Percentiles rank a stretch among this genome's conserved stretches.
Evolutionary conservation across 2,113 vertebrate genomes (phyloP).

Genomic region (Odocoileus virginianus): DNA sequence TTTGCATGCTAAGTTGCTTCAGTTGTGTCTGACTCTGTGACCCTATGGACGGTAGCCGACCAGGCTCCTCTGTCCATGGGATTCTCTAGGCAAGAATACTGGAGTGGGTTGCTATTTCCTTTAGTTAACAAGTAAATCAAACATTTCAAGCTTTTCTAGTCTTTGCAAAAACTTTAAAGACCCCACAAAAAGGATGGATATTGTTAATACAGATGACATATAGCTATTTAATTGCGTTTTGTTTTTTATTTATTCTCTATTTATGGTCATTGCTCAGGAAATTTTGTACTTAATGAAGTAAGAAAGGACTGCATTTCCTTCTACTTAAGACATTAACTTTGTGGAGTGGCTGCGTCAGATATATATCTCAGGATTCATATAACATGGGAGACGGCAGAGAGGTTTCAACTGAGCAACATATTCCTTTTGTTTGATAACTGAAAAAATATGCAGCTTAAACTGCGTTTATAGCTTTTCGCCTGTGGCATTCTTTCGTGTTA

Average conservation of each 20-base stretch:
- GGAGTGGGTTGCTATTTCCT: not conserved
- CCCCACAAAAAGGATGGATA: not conserved
- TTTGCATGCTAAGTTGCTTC: not conserved
- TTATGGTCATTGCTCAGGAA: slow-evolving; percentile 11
- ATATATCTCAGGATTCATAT: not conserved
- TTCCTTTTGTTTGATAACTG: slow-evolving; percentile 3
- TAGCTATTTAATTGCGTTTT: not conserved
- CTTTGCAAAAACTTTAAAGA: not conserved
- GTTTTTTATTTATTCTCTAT: not conserved
- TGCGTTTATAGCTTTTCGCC: not conserved
- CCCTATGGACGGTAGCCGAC: not conserved
- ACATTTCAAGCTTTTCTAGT: slow-evolving; percentile 24
- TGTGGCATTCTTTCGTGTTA: not conserved
- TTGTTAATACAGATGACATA: not conserved
- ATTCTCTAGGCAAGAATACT: not conserved
- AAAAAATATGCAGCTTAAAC: not conserved
- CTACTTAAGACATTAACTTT: not conserved
- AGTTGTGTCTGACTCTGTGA: not conserved
- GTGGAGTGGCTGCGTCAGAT: not conserved
- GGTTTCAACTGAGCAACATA: not conserved
- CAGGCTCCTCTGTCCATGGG: not conserved
- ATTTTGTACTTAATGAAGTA: not conserved
- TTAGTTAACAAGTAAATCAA: slow-evolving; percentile 42
- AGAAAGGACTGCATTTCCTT: not conserved
- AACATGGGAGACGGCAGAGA: not conserved